These are phyloP conservation scores for Silurus meridionalis DNA, from an alignment of 2,113 vertebrate genomes.

Conservation along the genomic window DNA sequence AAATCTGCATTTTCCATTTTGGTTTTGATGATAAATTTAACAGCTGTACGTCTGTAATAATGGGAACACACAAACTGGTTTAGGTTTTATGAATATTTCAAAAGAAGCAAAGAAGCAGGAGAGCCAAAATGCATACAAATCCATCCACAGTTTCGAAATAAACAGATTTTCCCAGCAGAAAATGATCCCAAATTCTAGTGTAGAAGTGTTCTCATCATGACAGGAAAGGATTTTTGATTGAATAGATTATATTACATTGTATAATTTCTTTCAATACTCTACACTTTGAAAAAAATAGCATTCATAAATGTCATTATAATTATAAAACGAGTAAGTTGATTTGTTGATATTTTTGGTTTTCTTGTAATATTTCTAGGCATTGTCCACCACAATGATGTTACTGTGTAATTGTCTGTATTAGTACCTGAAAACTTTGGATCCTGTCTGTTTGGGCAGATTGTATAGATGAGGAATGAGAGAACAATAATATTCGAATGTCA, in stretches of 20 bases:
- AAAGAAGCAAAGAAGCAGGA: neutral
- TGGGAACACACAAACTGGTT: neutral
- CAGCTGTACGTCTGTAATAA: neutral
- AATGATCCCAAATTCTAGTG: neutral
- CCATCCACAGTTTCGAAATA: neutral
- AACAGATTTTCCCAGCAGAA: neutral
- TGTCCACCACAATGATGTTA: too few relatives aligned
- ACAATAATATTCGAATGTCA: too few relatives aligned
- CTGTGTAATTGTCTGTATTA: neutral
- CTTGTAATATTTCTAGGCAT: too few relatives aligned
- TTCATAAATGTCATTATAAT: neutral
- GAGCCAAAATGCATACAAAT: neutral
- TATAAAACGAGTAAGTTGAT: neutral
- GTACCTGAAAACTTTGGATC: neutral
- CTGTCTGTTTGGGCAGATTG: neutral
- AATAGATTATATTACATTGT: too few relatives aligned
- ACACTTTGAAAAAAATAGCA: too few relatives aligned
- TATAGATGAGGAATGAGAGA: neutral
- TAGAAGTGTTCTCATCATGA: neutral
- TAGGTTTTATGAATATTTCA: constrained; percentile 1
- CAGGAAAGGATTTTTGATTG: too few relatives aligned
- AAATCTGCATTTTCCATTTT: neutral
- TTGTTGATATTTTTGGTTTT: too few relatives aligned
- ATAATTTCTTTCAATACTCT: too few relatives aligned
- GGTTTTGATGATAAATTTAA: neutral